These are phyloP conservation scores for Zeuzera pyrina DNA, from an alignment of 2,888 invertebrate genomes.

Conservation along the genomic window DNA sequence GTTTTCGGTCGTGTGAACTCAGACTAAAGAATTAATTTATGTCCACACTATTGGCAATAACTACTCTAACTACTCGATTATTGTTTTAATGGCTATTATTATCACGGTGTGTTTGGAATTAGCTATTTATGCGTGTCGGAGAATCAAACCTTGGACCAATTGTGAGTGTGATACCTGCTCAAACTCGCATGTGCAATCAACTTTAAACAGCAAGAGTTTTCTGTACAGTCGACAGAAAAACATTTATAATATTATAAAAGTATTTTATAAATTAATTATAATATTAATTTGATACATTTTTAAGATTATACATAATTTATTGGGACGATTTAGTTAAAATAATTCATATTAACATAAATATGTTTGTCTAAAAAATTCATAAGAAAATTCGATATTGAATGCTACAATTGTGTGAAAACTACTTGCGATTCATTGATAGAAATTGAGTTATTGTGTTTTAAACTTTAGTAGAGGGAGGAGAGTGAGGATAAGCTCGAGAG, in stretches of 20 bases:
- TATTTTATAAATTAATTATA: too few relatives aligned
- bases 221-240: neutral
- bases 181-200: slow-evolving; percentile 16
- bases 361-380: neutral
- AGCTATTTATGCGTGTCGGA: slow-evolving; percentile 17
- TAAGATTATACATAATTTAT: neutral
- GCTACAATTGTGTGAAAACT: too few relatives aligned
- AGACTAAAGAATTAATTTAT: too few relatives aligned
- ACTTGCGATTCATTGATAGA: too few relatives aligned
- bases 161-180: slow-evolving; percentile 17
- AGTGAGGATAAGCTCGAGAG: too few relatives aligned
- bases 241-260: neutral
- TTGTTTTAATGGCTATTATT: too few relatives aligned
- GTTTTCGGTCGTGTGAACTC: too few relatives aligned
- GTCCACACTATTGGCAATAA: too few relatives aligned
- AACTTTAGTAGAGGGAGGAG: too few relatives aligned
- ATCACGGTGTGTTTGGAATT: neutral
- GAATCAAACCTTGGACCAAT: slow-evolving; percentile 31
- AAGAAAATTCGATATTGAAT: too few relatives aligned
- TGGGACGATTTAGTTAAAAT: neutral
- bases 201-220: slow-evolving; percentile 9
- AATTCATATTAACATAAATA: neutral
- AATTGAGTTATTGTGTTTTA: too few relatives aligned
- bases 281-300: neutral
- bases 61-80: too few relatives aligned